A percentile compares a stretch with the other conserved stretches of the same genome.
phyloP scores from a whole-genome alignment of 2,888 invertebrate genomes.

The Lasioglossum villosulum region DNA sequence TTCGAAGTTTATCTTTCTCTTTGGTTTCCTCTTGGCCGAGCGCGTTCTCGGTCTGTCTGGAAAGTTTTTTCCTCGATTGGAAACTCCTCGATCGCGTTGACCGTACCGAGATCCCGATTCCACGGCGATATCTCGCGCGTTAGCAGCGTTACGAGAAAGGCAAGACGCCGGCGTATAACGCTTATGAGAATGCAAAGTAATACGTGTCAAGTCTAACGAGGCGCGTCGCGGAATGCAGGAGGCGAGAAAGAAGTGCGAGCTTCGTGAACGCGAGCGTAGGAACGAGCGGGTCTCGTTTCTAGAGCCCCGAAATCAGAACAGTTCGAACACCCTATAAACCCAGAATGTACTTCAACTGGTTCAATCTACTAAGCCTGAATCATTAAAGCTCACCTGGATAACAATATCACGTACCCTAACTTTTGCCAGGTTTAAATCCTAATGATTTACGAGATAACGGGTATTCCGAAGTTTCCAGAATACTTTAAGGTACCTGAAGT shows the following conservation, averaged over 20 bases:
- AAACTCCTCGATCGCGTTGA: constrained; percentile 40
- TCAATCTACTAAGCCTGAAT: neutral
- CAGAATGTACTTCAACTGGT: neutral
- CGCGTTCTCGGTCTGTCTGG: constrained; percentile 15
- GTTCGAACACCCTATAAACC: neutral
- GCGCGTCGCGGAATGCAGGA: constrained; percentile 79
- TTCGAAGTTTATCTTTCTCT: neutral
- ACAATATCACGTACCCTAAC: no score
- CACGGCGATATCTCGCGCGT: constrained; percentile 45
- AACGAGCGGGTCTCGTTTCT: constrained; percentile 21
- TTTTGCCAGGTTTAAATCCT: no score
- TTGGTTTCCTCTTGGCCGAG: neutral
- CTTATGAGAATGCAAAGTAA: constrained; percentile 80
- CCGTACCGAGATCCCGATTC: constrained; percentile 30
- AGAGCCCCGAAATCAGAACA: neutral
- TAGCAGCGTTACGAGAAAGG: constrained; percentile 53
- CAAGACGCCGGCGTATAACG: constrained; percentile 56
- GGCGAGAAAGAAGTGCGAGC: constrained; percentile 55
- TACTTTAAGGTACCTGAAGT: neutral
- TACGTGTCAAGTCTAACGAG: constrained; percentile 81
- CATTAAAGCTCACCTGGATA: neutral
- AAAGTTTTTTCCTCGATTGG: constrained; percentile 39
- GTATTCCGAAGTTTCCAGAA: neutral
- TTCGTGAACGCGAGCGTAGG: constrained; percentile 22
- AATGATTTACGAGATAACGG: no score